Percentiles rank a stretch among this genome's conserved stretches.
These are phyloP conservation scores for Apeltes quadracus DNA, from an alignment of 2,113 vertebrate genomes.

Conservation along the genomic window DNA sequence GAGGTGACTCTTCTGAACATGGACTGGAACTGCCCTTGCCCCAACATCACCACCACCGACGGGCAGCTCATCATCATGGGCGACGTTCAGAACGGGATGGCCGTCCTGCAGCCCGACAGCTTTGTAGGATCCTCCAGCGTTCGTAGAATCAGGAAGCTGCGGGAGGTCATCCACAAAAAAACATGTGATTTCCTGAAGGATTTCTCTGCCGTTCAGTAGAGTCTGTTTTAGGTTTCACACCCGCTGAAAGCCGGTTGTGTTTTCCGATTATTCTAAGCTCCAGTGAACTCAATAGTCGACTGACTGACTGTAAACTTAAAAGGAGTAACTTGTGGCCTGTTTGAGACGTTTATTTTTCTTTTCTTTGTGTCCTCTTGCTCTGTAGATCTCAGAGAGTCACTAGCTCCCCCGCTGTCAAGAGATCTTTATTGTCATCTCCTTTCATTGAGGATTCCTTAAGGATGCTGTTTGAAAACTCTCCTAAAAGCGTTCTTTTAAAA, in stretches of 20 bases:
- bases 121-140: conserved; percentile 88
- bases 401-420: background rate
- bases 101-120: conserved; percentile 91
- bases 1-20: conserved; percentile 95
- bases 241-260: background rate
- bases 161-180: conserved; percentile 92
- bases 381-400: conserved; percentile 19
- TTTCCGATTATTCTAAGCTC: conserved; percentile 35
- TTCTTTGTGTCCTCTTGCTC: conserved; percentile 3
- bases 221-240: background rate
- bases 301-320: conserved; percentile 29
- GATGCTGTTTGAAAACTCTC: conserved; percentile 4
- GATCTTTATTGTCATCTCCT: conserved; percentile 1
- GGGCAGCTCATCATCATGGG: conserved; percentile 96
- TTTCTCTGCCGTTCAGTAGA: conserved; percentile 84
- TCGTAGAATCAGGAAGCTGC: conserved; percentile 90
- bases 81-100: conserved; percentile 95
- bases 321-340: conserved; percentile 9
- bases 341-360: conserved; percentile 7
- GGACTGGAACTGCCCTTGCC: conserved; percentile 96
- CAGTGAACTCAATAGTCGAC: conserved; percentile 63
- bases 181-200: conserved; percentile 95
- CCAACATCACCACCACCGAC: conserved; percentile 88
- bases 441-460: conserved; percentile 3
- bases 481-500: background rate